Conservation (phyloP, 2,113 vertebrate species). For the Nestor notabilis region DNA sequence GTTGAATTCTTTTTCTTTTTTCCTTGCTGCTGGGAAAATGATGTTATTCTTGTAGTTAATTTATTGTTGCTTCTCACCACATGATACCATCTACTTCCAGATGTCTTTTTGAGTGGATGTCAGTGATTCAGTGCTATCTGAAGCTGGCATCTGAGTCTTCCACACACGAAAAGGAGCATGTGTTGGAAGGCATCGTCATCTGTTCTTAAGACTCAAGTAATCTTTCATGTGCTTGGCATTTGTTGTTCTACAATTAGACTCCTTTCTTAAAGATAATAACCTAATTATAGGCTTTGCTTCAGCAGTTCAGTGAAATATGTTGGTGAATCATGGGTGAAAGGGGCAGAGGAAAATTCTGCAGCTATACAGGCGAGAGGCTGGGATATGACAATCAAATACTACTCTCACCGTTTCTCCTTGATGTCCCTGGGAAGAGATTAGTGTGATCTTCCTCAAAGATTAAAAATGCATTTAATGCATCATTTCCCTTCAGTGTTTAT, state of each 20-base stretch:
- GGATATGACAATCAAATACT: not conserved
- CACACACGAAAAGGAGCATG: not conserved
- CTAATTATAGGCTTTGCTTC: constrained; percentile 40
- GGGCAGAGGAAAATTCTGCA: not conserved
- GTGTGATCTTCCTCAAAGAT: not conserved
- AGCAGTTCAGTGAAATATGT: not conserved
- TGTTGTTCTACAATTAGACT: constrained; percentile 12
- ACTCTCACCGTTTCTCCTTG: not conserved
- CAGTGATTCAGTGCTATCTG: constrained; percentile 41
- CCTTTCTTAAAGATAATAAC: constrained; percentile 11
- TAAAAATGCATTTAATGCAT: not conserved
- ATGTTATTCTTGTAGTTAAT: constrained; percentile 29
- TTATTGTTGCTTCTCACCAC: constrained; percentile 57
- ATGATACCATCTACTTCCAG: constrained; percentile 51
- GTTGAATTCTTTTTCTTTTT: not conserved
- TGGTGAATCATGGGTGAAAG: constrained; percentile 8
- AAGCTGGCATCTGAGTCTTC: constrained; percentile 52
- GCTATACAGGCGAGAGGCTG: not conserved
- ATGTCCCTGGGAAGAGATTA: not conserved
- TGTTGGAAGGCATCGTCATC: not conserved
- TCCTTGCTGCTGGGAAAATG: constrained; percentile 33
- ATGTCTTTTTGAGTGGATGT: constrained; percentile 58
- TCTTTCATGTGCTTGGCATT: not conserved
- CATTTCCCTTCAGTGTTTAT: not conserved
- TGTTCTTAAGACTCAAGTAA: not conserved